phyloP scores from a whole-genome alignment of 1,140 invertebrate genomes.

The Pygmarrhopalites habei region DNA sequence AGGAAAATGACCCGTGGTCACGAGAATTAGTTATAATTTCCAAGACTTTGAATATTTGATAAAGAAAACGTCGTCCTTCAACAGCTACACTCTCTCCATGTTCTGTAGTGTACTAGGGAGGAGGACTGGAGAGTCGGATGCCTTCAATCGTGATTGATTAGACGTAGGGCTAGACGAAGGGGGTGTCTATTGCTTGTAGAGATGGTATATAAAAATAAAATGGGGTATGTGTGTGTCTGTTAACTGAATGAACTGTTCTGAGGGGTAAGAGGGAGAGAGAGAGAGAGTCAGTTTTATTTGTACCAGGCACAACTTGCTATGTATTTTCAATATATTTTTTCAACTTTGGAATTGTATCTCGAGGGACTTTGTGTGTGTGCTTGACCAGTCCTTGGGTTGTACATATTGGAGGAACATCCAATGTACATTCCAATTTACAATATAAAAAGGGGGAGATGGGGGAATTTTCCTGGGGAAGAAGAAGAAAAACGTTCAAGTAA shows the following conservation, averaged over 20 bases:
- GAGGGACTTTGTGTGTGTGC: no score
- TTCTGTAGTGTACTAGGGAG: no score
- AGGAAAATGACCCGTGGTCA: not conserved
- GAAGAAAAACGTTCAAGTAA: not conserved
- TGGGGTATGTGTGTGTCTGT: not conserved
- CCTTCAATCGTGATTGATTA: constrained; percentile 8
- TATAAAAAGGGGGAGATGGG: not conserved
- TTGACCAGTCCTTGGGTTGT: no score
- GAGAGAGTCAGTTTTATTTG: no score
- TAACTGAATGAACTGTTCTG: not conserved
- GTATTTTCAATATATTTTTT: not conserved
- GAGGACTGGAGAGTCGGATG: no score
- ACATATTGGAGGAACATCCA: no score
- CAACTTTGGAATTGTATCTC: no score
- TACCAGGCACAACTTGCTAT: no score
- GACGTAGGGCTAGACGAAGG: not conserved
- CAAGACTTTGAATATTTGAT: constrained; percentile 9
- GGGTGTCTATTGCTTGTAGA: not conserved
- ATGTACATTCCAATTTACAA: no score
- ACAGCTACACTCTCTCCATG: no score
- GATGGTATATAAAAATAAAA: not conserved
- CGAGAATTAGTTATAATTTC: constrained; percentile 10
- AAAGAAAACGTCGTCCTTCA: no score
- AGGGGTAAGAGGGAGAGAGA: not conserved
- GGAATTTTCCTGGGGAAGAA: not conserved